Evolutionary conservation across 2,797 vertebrate genomes (phyloP).

Genomic region (Steatocranus sp.): DNA sequence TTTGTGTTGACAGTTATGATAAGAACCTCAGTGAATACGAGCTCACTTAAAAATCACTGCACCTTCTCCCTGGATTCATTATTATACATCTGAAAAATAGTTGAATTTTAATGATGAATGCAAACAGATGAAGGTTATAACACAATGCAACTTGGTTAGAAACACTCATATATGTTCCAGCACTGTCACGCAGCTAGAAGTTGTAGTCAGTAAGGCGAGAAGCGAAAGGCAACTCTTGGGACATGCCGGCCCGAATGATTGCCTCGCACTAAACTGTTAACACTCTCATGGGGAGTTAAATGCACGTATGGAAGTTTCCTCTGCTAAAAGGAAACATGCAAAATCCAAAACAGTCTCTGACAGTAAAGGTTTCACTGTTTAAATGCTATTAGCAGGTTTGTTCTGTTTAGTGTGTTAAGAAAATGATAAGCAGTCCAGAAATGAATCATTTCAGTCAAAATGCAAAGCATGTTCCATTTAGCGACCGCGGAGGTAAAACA

Average conservation of each 20-base stretch:
- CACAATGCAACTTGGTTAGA: background rate
- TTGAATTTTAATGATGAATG: constrained; percentile 4
- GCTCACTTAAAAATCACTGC: background rate
- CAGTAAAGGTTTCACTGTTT: background rate
- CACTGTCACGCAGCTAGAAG: background rate
- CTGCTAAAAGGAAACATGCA: constrained; percentile 30
- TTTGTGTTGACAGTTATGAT: background rate
- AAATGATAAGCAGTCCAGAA: constrained; percentile 28
- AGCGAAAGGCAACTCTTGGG: constrained; percentile 16
- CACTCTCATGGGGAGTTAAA: constrained; percentile 49
- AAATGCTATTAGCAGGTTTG: constrained; percentile 30
- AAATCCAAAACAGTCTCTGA: constrained; percentile 30
- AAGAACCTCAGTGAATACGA: background rate
- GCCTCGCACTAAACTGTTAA: constrained; percentile 29
- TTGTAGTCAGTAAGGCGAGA: background rate
- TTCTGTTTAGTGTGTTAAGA: constrained; percentile 9
- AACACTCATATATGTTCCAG: background rate
- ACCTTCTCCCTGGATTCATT: constrained; percentile 6
- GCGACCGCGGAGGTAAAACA: constrained; percentile 14
- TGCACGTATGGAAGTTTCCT: constrained; percentile 25
- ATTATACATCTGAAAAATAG: constrained; percentile 4
- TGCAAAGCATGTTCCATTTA: constrained; percentile 26
- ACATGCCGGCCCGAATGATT: constrained; percentile 3
- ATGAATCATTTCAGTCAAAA: constrained; percentile 31
- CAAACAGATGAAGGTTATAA: background rate